phyloP scores from a whole-genome alignment of 2,888 invertebrate species.

The Kuschelorhynchus macadamiae region DNA sequence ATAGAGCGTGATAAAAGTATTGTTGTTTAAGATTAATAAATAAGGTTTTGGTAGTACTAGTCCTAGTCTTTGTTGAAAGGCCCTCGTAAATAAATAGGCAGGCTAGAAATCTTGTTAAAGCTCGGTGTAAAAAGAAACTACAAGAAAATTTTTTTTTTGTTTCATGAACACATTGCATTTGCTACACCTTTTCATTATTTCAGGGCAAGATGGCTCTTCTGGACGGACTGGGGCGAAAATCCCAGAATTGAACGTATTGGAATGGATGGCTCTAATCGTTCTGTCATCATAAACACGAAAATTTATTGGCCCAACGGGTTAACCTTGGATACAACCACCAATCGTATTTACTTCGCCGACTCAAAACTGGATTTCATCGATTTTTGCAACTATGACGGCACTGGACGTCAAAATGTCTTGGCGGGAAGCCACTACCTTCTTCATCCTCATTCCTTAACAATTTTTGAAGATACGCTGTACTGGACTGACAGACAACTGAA shows the following conservation, averaged over 20 bases:
- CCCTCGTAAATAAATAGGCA: too few relatives aligned
- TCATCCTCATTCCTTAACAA: conserved; percentile 94
- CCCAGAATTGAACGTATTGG: conserved; percentile 96
- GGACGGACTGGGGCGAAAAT: conserved; percentile 99
- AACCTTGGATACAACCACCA: conserved; percentile 94
- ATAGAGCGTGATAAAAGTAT: too few relatives aligned
- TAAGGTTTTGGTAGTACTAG: too few relatives aligned
- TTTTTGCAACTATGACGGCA: conserved; percentile 97
- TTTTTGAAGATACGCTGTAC: conserved; percentile 96
- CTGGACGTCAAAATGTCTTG: conserved; percentile 88
- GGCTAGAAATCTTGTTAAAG: too few relatives aligned
- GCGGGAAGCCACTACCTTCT: conserved; percentile 92
- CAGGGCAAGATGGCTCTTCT: conserved; percentile 88
- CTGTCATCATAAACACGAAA: conserved; percentile 90
- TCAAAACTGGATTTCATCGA: conserved; percentile 98
- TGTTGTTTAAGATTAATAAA: too few relatives aligned
- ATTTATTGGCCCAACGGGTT: conserved; percentile 99
- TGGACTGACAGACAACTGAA: conserved; percentile 97
- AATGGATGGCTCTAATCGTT: conserved; percentile 93
- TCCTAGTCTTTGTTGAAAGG: too few relatives aligned
- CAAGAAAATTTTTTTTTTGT: too few relatives aligned
- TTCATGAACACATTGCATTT: too few relatives aligned
- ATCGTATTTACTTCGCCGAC: conserved; percentile 96
- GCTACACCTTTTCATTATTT: too few relatives aligned
- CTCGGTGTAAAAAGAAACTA: too few relatives aligned